These are phyloP conservation scores for Leptinotarsa texana DNA, from an alignment of 1,140 invertebrate species.

Conservation along the genomic window DNA sequence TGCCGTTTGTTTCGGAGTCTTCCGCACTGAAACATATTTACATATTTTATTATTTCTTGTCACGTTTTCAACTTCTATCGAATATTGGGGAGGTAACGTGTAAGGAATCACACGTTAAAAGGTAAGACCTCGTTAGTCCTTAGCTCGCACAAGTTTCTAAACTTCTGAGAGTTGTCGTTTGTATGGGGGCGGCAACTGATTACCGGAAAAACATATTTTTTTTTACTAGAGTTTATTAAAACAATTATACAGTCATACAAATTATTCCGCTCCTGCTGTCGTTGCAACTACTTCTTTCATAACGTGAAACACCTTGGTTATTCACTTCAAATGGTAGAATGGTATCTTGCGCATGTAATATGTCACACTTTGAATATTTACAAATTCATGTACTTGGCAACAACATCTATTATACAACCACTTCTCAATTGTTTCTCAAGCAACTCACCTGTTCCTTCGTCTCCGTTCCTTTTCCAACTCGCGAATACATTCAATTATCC, in stretches of 20 bases:
- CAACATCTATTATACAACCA: not conserved
- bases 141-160: no score
- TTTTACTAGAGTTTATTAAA: not conserved
- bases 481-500: constrained; percentile 21
- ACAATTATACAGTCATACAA: not conserved
- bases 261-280: not conserved
- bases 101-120: no score
- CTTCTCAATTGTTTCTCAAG: not conserved
- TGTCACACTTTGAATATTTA: not conserved
- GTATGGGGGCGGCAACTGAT: no score
- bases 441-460: not conserved
- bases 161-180: no score
- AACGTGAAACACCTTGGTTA: not conserved
- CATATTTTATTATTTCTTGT: no score
- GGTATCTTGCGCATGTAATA: not conserved
- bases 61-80: not conserved
- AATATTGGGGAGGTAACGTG: not conserved
- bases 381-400: not conserved
- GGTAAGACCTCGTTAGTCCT: no score
- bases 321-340: not conserved
- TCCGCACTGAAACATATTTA: no score
- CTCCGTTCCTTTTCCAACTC: not conserved
- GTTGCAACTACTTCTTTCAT: not conserved
- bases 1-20: no score
- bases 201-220: no score